Conservation (phyloP, 2,113 vertebrate species). For the Labrus mixtus region DNA sequence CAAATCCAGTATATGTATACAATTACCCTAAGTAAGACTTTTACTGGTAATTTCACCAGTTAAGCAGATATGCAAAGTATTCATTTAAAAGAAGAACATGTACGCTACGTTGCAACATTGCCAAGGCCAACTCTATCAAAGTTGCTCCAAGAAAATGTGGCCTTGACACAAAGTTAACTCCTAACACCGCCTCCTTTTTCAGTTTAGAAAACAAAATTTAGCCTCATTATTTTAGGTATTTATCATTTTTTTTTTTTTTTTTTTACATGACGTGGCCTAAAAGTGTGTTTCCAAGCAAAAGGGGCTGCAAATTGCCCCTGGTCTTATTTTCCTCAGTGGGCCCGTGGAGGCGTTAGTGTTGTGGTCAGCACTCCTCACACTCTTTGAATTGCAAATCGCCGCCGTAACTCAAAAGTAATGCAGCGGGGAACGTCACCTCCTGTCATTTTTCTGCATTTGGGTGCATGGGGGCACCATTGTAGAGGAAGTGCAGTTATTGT, state of each 20-base stretch:
- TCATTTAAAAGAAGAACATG: constrained; percentile 67
- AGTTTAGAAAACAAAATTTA: constrained; percentile 75
- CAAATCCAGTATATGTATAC: constrained; percentile 47
- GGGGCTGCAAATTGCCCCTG: constrained; percentile 78
- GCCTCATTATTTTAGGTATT: constrained; percentile 81
- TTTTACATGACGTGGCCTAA: constrained; percentile 82
- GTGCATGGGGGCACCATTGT: constrained; percentile 76
- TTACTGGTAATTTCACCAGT: constrained; percentile 59
- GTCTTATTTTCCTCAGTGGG: constrained; percentile 85
- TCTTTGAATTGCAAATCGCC: constrained; percentile 97
- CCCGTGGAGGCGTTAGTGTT: constrained; percentile 79
- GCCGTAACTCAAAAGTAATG: constrained; percentile 97
- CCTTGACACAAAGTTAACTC: constrained; percentile 76
- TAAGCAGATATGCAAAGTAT: constrained; percentile 79
- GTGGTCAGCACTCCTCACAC: constrained; percentile 91
- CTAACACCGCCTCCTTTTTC: constrained; percentile 65
- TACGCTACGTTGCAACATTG: constrained; percentile 62
- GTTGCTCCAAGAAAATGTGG: constrained; percentile 59
- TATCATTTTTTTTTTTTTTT: constrained; percentile 78
- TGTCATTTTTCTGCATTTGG: constrained; percentile 88
- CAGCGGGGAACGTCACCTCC: constrained; percentile 84
- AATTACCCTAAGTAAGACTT: constrained; percentile 47
- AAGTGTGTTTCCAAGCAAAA: constrained; percentile 76
- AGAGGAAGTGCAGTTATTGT: constrained; percentile 84
- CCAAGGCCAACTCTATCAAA: constrained; percentile 72